Evolutionary conservation across 2,113 vertebrate species (phyloP).

Genomic region (Scatophagus argus): DNA sequence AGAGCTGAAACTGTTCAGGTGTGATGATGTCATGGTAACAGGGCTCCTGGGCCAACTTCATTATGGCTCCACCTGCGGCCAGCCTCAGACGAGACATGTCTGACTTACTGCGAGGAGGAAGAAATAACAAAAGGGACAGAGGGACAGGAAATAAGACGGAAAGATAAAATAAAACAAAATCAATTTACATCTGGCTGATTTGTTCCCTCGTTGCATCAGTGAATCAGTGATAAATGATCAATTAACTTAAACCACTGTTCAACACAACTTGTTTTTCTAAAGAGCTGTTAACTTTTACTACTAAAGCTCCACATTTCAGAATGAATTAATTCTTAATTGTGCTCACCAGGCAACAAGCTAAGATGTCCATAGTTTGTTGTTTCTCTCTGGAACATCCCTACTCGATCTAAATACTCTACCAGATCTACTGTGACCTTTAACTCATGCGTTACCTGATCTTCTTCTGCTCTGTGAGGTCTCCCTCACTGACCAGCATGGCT

Average conservation of each 20-base stretch:
- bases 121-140: background rate
- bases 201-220: too few species aligned
- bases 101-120: slow-evolving; percentile 88
- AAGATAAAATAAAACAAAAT: background rate
- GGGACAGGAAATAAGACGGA: background rate
- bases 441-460: slow-evolving; percentile 91
- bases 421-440: background rate
- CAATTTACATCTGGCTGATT: background rate
- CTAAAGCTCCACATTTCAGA: background rate
- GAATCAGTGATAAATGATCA: background rate
- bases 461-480: slow-evolving; percentile 98
- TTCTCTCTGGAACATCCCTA: background rate
- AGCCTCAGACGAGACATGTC: slow-evolving; percentile 99
- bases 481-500: slow-evolving; percentile 98
- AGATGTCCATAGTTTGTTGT: background rate
- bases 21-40: slow-evolving; percentile 99
- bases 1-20: slow-evolving; percentile 98
- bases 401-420: background rate
- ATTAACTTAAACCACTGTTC: background rate
- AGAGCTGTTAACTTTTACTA: background rate
- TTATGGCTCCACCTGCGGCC: slow-evolving; percentile 97
- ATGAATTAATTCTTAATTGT: background rate
- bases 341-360: background rate
- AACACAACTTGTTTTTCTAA: background rate
- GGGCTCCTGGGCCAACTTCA: slow-evolving; percentile 99